A percentile compares a stretch with the other conserved stretches of the same genome.
These are phyloP conservation scores for Motacilla tschutschensis DNA, from an alignment of 2,113 vertebrate species.

Conservation along the genomic window DNA sequence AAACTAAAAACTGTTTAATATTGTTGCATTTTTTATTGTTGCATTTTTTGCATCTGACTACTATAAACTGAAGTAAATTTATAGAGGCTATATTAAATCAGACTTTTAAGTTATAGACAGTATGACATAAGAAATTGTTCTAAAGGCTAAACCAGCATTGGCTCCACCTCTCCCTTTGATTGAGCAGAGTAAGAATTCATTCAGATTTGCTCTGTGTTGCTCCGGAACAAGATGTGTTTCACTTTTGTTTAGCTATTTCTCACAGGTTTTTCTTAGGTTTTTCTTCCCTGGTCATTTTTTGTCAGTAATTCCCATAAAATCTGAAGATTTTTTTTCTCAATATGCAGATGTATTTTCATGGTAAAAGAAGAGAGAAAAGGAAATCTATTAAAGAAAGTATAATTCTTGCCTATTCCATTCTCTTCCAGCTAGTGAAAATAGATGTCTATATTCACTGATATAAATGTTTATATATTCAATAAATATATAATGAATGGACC, in stretches of 20 bases:
- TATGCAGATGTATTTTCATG: background rate
- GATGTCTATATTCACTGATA: background rate
- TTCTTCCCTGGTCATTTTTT: background rate
- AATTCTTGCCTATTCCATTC: background rate
- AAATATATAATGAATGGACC: too few relatives aligned
- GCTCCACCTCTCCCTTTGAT: background rate
- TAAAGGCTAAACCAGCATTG: background rate
- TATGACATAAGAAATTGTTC: background rate
- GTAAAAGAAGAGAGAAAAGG: background rate
- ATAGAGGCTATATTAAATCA: background rate
- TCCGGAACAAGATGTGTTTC: background rate
- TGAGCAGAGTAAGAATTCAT: background rate
- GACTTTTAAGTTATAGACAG: background rate
- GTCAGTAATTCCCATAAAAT: background rate
- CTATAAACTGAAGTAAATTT: background rate
- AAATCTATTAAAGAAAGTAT: background rate
- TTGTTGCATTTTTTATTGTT: background rate
- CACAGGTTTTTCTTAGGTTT: background rate
- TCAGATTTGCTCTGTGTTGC: background rate
- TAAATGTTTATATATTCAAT: too few relatives aligned
- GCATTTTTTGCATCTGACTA: background rate
- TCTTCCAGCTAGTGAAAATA: background rate
- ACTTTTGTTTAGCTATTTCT: background rate
- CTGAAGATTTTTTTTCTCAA: background rate
- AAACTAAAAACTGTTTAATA: background rate